Evolutionary conservation across 1,140 invertebrate genomes (phyloP).

Genomic region (Bombus polaris): DNA sequence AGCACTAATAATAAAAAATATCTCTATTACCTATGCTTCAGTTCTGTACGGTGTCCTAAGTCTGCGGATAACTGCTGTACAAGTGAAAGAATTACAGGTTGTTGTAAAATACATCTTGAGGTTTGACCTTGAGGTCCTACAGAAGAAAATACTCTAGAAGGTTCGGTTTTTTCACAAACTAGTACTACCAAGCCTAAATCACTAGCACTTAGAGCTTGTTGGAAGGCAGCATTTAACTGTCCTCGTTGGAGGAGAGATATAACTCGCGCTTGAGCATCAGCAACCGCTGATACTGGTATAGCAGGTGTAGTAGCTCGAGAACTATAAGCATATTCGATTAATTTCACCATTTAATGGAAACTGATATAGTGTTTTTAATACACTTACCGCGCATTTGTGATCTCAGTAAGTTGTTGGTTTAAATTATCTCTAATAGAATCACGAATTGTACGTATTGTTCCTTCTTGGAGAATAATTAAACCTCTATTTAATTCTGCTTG

Average conservation of each 20-base stretch:
- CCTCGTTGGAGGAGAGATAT: conserved; percentile 88
- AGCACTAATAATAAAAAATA: not conserved
- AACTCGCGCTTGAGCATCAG: conserved; percentile 86
- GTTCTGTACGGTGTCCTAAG: conserved; percentile 91
- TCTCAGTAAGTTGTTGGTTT: conserved; percentile 78
- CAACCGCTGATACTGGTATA: conserved; percentile 73
- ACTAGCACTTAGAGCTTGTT: conserved; percentile 92
- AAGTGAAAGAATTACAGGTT: conserved; percentile 94
- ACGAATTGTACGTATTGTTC: conserved; percentile 73
- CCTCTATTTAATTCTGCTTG: conserved; percentile 75
- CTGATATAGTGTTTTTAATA: not conserved
- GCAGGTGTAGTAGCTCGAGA: conserved; percentile 85
- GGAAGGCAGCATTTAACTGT: conserved; percentile 93
- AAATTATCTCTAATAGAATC: conserved; percentile 79
- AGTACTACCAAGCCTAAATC: conserved; percentile 93
- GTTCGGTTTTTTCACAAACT: conserved; percentile 92
- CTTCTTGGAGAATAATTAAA: conserved; percentile 74
- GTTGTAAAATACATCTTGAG: conserved; percentile 83
- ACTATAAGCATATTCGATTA: conserved; percentile 53
- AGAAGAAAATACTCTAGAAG: conserved; percentile 89
- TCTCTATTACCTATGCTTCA: conserved; percentile 90
- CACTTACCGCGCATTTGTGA: conserved; percentile 76
- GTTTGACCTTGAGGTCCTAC: conserved; percentile 78
- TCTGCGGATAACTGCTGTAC: conserved; percentile 96
- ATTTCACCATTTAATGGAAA: not conserved